Percentiles rank a stretch among this genome's conserved stretches.
These are phyloP conservation scores for Melipona beecheii DNA, from an alignment of 2,888 invertebrate species.

Conservation along the genomic window DNA sequence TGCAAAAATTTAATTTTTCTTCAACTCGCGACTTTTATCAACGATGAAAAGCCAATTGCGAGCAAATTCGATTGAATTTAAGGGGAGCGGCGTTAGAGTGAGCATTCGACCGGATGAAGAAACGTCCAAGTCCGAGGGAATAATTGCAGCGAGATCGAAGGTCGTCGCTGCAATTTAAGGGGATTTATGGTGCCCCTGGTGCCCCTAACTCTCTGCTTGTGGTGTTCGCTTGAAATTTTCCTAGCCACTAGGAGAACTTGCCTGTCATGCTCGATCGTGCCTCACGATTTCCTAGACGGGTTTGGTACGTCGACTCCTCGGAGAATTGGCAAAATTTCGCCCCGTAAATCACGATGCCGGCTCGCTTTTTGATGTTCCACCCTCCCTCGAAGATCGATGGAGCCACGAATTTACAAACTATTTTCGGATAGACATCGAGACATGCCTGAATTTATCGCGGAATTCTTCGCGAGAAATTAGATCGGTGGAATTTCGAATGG, in stretches of 20 bases:
- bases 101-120: slow-evolving; percentile 5
- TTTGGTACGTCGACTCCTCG: slow-evolving; percentile 50
- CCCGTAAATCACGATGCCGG: slow-evolving; percentile 54
- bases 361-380: slow-evolving; percentile 33
- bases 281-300: slow-evolving; percentile 63
- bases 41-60: too few relatives aligned
- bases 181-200: slow-evolving; percentile 76
- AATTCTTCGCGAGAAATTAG: background rate
- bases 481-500: background rate
- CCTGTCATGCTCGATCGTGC: slow-evolving; percentile 67
- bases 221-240: slow-evolving; percentile 67
- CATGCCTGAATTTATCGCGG: background rate
- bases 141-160: slow-evolving; percentile 73
- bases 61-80: too few relatives aligned
- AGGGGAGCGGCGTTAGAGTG: too few relatives aligned
- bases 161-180: slow-evolving; percentile 76
- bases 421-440: background rate
- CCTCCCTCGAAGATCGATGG: background rate
- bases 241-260: slow-evolving; percentile 48
- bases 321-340: slow-evolving; percentile 54
- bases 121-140: slow-evolving; percentile 38
- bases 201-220: slow-evolving; percentile 70
- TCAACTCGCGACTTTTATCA: too few relatives aligned
- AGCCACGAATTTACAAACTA: background rate
- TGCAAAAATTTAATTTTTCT: too few relatives aligned